A percentile compares a stretch with the other conserved stretches of the same genome.
Conservation (phyloP, 1,140 invertebrate species). For the Lepidurus arcticus region DNA sequence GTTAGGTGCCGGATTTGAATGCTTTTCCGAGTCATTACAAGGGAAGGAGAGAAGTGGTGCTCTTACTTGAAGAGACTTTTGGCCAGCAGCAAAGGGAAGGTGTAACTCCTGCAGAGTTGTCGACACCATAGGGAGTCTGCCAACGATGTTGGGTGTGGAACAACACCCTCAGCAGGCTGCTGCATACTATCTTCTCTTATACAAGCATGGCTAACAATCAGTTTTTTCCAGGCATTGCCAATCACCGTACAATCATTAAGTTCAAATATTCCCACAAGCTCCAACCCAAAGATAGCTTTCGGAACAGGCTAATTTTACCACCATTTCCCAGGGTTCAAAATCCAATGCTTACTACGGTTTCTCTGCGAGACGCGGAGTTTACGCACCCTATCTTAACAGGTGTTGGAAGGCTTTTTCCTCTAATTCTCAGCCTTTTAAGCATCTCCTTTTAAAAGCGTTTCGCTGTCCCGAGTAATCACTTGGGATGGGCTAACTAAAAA, state of each 20-base stretch:
- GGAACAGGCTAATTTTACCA: background rate
- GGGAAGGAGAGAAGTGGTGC: background rate
- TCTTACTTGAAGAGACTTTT: background rate
- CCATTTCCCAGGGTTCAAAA: background rate
- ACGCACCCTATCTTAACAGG: constrained; percentile 14
- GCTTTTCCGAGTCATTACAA: background rate
- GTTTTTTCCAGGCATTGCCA: background rate
- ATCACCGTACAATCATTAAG: background rate
- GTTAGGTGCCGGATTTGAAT: constrained; percentile 4
- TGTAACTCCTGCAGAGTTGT: constrained; percentile 18
- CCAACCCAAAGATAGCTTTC: background rate
- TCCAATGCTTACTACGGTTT: background rate
- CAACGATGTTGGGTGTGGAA: constrained; percentile 18
- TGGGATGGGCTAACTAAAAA: constrained; percentile 10
- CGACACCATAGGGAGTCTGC: constrained; percentile 13
- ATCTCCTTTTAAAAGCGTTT: background rate
- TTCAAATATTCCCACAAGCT: background rate
- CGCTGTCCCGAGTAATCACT: background rate
- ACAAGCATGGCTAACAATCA: constrained; percentile 15
- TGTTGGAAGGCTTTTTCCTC: background rate
- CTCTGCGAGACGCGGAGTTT: background rate
- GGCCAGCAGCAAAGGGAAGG: constrained; percentile 12
- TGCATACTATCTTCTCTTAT: constrained; percentile 7
- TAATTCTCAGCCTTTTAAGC: background rate
- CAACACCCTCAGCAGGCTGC: constrained; percentile 16